Conservation (phyloP, 1,140 invertebrate genomes). For the Dufourea novaeangliae region DNA sequence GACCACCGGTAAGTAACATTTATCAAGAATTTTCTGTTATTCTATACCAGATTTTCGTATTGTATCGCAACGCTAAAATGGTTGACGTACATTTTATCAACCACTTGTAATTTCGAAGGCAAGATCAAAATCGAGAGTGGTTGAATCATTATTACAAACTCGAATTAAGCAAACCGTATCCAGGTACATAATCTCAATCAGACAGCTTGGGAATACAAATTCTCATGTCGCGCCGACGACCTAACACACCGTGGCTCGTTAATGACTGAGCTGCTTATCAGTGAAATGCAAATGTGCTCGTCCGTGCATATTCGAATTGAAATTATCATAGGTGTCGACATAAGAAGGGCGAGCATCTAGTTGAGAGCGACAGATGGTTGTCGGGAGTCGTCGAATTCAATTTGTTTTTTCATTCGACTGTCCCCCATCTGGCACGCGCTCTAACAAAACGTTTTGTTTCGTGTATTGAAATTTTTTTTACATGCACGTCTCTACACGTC, state of each 20-base stretch:
- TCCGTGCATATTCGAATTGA: conserved; percentile 40
- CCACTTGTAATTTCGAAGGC: background rate
- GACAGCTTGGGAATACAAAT: conserved; percentile 47
- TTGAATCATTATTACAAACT: conserved; percentile 28
- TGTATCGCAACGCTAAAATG: background rate
- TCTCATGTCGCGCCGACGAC: conserved; percentile 7
- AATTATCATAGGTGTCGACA: conserved; percentile 54
- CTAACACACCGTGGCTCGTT: conserved; percentile 29
- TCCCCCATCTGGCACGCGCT: conserved; percentile 28
- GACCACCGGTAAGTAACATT: background rate
- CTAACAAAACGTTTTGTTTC: background rate
- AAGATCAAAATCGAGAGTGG: background rate
- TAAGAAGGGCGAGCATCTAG: conserved; percentile 23
- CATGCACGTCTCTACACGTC: background rate
- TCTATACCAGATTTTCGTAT: background rate
- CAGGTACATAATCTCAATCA: conserved; percentile 34
- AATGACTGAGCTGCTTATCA: conserved; percentile 43
- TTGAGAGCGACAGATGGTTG: conserved; percentile 47
- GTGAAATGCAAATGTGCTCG: conserved; percentile 51
- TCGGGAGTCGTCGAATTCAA: conserved; percentile 31
- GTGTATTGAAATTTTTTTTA: background rate
- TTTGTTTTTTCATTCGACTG: background rate
- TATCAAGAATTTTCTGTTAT: background rate
- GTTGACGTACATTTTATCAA: background rate
- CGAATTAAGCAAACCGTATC: background rate